Base-by-base conservation (phyloP, 1,140 invertebrate species). In the Macrostomum lignano region DNA sequence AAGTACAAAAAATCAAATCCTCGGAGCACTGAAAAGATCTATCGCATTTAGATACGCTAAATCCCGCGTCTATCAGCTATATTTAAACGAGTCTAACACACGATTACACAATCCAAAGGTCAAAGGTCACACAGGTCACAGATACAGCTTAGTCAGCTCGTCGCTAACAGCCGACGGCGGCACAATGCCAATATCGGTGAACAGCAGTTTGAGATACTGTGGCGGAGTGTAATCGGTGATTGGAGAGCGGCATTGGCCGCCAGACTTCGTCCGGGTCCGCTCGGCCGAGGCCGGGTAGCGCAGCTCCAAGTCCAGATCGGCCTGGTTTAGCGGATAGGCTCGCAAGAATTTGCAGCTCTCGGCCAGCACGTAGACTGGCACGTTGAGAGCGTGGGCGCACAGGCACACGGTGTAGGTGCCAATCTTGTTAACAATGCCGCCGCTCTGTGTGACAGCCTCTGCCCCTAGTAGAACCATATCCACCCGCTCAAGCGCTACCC, bases 291-390 rank as follows among this genome's bases (percentile, higher is more conserved):
- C 9, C 7, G n/a, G 15, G 17, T 25, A 33, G 24, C 19, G 13
- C 48, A 81, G 82, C 47, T 81, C 70, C 42, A 74, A 66, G 1
- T 81, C 81, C 33, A 93, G 47, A 60, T 91, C 79, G 33, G 66
- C 53, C 53, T 94, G 81, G 60, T 81, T 84, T 3, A 94, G 55
- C 9, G 86, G 86, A 62, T 74, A 94, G 29, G 81, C 61, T 39
- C 81, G 64, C 0, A 77, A 70, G 61, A 94, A 94, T 61, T 96
- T 94, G 47, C 91, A 88, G 52, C 79, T 91, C 57, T 96, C 88
- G 1, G 79, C 73, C 2, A 91, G 57, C 0, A 93, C 82, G 52
- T 86, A 94, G 31, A 93, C 70, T 17, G 81, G 79, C 54, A 88
- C 93, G 42, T 91, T 84, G 48, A 84, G 68, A 54, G 74, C 71